Evolutionary conservation across 1,140 invertebrate genomes (phyloP).

Genomic region (Metaphire vulgaris): DNA sequence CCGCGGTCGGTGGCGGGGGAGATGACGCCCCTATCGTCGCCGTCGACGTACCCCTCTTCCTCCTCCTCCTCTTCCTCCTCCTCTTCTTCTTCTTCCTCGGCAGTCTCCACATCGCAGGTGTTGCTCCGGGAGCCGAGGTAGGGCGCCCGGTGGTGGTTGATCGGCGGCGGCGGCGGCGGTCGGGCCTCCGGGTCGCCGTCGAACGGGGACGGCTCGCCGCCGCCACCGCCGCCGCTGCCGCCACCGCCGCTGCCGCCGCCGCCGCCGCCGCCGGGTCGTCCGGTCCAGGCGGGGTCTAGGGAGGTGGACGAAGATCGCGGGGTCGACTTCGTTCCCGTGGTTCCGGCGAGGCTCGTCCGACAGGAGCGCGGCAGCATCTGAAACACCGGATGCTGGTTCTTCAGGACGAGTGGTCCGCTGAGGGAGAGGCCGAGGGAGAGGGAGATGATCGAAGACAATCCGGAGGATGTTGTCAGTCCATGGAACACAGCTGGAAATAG

Average conservation of each 20-base stretch:
- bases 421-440: slow-evolving; percentile 15
- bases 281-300: background rate
- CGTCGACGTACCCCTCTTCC: background rate
- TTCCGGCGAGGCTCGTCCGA: background rate
- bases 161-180: too few species aligned
- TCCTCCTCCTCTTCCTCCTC: background rate
- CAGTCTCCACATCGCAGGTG: background rate
- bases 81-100: background rate
- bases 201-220: too few species aligned
- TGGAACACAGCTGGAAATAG: background rate
- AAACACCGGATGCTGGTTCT: background rate
- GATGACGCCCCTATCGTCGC: background rate
- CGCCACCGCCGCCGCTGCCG: background rate
- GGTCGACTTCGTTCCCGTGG: background rate
- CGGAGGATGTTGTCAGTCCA: slow-evolving; percentile 13
- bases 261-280: background rate
- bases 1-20: background rate
- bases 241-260: background rate
- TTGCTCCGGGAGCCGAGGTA: background rate
- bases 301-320: background rate
- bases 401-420: background rate
- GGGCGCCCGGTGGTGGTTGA: background rate
- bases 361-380: background rate
- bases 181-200: too few species aligned
- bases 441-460: slow-evolving; percentile 14